Conservation (phyloP, 2,113 vertebrate species). For the Catharus fuscescens region DNA sequence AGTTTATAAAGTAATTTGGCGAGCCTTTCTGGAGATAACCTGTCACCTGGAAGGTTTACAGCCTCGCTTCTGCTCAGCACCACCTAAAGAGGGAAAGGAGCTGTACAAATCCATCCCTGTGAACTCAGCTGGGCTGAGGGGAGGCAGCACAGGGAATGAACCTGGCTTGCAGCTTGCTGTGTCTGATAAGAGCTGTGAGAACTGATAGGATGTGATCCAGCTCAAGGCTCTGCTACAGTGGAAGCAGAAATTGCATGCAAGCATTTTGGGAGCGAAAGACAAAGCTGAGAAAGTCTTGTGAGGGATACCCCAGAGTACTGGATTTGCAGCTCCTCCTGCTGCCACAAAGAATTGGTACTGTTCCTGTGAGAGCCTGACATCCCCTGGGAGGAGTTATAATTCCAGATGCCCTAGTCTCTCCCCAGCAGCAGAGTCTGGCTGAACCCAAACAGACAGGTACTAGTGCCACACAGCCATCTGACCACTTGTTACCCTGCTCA, state of each 20-base stretch:
- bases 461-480: neutral
- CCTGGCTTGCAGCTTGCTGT: neutral
- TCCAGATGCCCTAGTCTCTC: neutral
- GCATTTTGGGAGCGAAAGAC: neutral
- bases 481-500: neutral
- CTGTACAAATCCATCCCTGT: neutral
- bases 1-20: neutral
- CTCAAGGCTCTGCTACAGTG: neutral
- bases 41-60: neutral
- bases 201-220: neutral
- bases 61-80: neutral
- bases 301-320: neutral
- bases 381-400: neutral
- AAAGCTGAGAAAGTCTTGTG: neutral
- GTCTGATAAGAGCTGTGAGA: neutral
- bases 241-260: neutral
- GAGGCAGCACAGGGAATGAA: neutral
- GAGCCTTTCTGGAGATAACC: neutral
- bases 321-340: constrained; percentile 5
- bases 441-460: neutral
- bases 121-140: neutral
- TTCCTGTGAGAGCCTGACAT: neutral
- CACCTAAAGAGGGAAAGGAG: neutral
- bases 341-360: neutral
- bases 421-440: neutral